Evolutionary conservation across 2,113 vertebrate genomes (phyloP), one percentile per base, ranked within the genome.

Genomic region (Urocitellus parryii): DNA sequence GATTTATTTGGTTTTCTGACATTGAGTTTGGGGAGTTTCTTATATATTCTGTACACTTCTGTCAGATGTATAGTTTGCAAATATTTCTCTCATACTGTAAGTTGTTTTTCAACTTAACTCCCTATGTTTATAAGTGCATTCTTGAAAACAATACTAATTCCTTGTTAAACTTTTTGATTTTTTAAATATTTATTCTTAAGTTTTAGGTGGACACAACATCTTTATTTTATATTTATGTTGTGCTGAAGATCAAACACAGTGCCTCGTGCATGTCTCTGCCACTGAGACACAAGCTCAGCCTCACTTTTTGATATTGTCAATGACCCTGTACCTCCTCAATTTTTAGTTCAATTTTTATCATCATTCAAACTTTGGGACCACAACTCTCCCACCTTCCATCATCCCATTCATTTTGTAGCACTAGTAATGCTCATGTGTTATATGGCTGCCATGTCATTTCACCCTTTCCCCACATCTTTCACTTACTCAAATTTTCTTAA

Each of bases 371-470:
- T 0, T n/a, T 17, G 2, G 16, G n/a, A 70, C 32, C 22, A 29
- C 9, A 53, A 20, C 9, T 58, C 9, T 58, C 0, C 11, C 3
- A 37, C 16, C 16, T 65, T 73, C 37, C 20, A 20, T 34, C 61
- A 1, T 27, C 4, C 1, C 61, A 37, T 6, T 83, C 25, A 80
- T 51, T 53, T 16, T 10, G 45, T 0, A 92, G 7, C 3, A 22
- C 74, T 70, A 42, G 6, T 53, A 56, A 39, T 78, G 1, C 29
- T 77, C 4, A 22, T 42, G 3, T 72, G 10, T 73, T 88, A 24
- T 18, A 0, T 72, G n/a, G 24, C 32, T 34, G 16, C 1, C 2
- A 18, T 0, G 0, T 29, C 20, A 14, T 61, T 61, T 83, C 8
- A 20, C 4, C 29, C 37, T 39, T n/a, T 51, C 1, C 37, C 1